Base-by-base conservation (phyloP, 2,888 invertebrate genomes). In the Alloscopus bannaensis region DNA sequence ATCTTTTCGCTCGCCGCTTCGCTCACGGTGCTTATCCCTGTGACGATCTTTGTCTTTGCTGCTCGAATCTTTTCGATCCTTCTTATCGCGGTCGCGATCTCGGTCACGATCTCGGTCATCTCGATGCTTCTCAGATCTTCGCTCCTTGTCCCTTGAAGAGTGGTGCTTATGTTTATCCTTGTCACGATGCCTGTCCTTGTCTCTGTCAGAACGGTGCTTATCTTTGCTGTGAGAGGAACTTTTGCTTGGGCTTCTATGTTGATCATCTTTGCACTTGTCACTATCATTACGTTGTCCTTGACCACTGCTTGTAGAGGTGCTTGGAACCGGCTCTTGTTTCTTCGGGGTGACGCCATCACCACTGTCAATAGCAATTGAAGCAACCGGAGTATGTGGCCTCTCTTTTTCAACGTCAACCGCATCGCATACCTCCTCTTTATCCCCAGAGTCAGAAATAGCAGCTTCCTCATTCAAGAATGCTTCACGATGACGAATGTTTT, bases 121-220 rank as follows among this genome's bases (percentile, higher is more conserved):
- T n/a, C 79, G 57, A 71, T 78, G 65, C 20, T 71, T 71, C 4
- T 71, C 71, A 72, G 71, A 72, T 60, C 66, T 71, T 8, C 71
- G 59, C 18, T 77, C 64, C 18, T 78, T 64, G 69, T 81, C 71
- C 6, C 66, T 69, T 0, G 80, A 80, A 2, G 80, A 65, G 24
- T 70, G 69, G 59, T 70, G 71, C 36, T 70, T 69, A 18, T 55
- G 66, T 40, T 45, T 69, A 20, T 76, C 60, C 22, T 59, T 55
- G 1, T 55, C 55, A 16, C 81, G 76, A 42, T 81, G 71, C 3
- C 40, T 71, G 8, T 60, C 65, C 40, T 69, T 68, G 3, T 72
- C 72, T 28, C 66, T 68, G 29, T 81, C 81, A n/a, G 50, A 65
- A 20, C 70, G 62, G 22, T 78, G 71, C 26, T 78, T 72, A n/a